Evolutionary conservation across 2,113 vertebrate genomes (phyloP), one percentile per base, ranked within the genome.

Genomic region (Irena cyanogastra): DNA sequence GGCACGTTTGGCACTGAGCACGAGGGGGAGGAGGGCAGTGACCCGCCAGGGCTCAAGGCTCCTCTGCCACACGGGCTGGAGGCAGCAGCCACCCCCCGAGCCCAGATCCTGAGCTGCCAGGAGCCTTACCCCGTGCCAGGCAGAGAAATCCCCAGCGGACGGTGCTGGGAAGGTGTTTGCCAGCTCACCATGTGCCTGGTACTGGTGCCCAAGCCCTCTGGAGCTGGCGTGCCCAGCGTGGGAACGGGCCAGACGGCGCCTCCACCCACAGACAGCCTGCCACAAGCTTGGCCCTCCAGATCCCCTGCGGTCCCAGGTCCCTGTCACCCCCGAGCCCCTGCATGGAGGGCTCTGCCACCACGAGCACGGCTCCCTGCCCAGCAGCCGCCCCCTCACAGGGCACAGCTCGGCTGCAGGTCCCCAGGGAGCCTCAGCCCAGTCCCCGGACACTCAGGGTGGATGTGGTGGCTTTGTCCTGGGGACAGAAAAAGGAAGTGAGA

Each of bases 361-460:
- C 64, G 11, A 82, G 20, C 75, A 44, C 0, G 0, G 23, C 3
- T 6, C 49, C 33, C 61, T 64, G 63, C 49, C 64, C 0, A 1
- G 41, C 60, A 60, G 88, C 64, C 53, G 1, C n/a, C 23, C 39
- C 59, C 24, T 2, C 4, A 0, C 49, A 17, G 57, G 42, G 53
- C 53, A 65, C 71, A 26, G 78, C 33, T 39, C 1, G 0, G 64
- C 75, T 39, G 41, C 0, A 0, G 17, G 24, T 33, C 33, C 78
- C 69, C 74, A 41, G 23, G 37, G 54, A 83, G 77, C 22, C 42
- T 42, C 83, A 76, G 57, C n/a, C 7, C 13, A 2, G 15, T 9
- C 49, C 42, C 3, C 3, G 3, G 57, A 47, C 3, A 8, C 77
- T 54, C 1, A 1, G 64, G 16, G 47, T 33, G 50, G 33, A 63